phyloP scores from a whole-genome alignment of 2,888 invertebrate species.

The Rhamnusium bicolor region DNA sequence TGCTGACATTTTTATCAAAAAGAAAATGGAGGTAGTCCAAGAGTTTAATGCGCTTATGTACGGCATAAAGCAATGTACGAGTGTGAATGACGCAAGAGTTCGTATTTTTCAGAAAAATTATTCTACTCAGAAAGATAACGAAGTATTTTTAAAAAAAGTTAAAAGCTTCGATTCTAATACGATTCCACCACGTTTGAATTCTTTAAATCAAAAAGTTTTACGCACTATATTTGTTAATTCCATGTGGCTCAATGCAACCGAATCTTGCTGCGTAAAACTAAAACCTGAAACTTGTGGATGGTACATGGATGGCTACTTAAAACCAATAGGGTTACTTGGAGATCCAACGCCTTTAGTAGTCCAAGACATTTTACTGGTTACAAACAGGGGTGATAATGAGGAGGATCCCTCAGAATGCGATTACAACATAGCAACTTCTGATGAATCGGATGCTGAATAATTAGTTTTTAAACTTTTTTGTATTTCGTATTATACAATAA shows the following conservation, averaged over 20 bases:
- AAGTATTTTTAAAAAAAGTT: not conserved
- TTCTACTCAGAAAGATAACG: not conserved
- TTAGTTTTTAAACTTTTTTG: too few relatives aligned
- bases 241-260: slow-evolving; percentile 47
- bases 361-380: too few relatives aligned
- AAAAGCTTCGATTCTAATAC: not conserved
- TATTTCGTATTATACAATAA: too few relatives aligned
- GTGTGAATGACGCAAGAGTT: not conserved
- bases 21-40: not conserved
- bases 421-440: too few relatives aligned
- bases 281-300: slow-evolving; percentile 40
- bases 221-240: slow-evolving; percentile 44
- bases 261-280: slow-evolving; percentile 30
- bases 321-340: not conserved
- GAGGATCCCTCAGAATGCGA: too few relatives aligned
- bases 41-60: not conserved
- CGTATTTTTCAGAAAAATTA: not conserved
- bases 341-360: not conserved
- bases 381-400: too few relatives aligned
- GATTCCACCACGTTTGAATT: not conserved
- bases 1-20: not conserved
- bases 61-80: not conserved
- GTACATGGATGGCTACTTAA: not conserved
- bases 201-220: slow-evolving; percentile 40
- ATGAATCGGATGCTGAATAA: too few relatives aligned